Conservation (phyloP, 2,113 vertebrate species). For the Sisor rabdophorus region DNA sequence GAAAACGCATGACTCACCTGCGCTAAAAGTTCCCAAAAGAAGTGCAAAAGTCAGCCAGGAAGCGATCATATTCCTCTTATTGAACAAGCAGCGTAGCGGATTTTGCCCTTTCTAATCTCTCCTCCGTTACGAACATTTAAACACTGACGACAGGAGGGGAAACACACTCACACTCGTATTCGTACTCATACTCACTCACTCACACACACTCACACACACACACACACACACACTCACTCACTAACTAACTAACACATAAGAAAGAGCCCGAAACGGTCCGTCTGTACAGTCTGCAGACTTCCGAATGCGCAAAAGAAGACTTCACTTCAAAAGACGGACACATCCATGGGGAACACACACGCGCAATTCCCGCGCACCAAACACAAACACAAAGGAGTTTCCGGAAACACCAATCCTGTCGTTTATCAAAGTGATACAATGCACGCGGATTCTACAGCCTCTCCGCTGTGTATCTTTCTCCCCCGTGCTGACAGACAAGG, state of each 20-base stretch:
- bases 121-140: slow-evolving; percentile 59
- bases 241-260: no score
- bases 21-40: slow-evolving; percentile 78
- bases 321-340: slow-evolving; percentile 30
- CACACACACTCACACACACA: not conserved
- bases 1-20: slow-evolving; percentile 69
- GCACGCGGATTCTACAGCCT: not conserved
- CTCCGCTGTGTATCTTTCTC: not conserved
- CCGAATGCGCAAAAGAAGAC: no score
- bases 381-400: not conserved
- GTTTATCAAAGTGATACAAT: not conserved
- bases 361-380: not conserved
- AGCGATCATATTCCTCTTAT: slow-evolving; percentile 71
- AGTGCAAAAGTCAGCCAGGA: slow-evolving; percentile 74
- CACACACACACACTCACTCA: not conserved
- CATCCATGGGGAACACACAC: slow-evolving; percentile 33
- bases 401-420: not conserved
- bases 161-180: not conserved
- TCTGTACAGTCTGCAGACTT: not conserved
- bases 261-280: not conserved
- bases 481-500: slow-evolving; percentile 36
- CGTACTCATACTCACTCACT: slow-evolving; percentile 9
- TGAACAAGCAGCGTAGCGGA: slow-evolving; percentile 49
- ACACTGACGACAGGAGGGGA: slow-evolving; percentile 3
- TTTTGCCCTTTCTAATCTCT: slow-evolving; percentile 48